Evolutionary conservation across 2,888 invertebrate species (phyloP).

Genomic region (Eumerus sabulonum): DNA sequence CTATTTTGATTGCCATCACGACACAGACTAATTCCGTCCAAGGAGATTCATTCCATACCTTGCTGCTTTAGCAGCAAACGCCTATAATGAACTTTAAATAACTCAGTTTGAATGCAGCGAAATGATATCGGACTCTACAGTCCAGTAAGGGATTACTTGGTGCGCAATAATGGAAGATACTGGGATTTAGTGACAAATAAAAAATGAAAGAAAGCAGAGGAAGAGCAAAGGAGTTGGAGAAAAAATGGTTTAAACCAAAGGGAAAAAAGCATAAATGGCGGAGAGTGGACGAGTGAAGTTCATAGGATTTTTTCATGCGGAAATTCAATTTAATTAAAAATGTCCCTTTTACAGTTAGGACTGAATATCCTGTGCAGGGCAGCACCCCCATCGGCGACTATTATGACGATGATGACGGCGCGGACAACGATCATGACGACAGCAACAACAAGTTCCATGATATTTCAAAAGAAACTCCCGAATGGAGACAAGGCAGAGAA

Average conservation of each 20-base stretch:
- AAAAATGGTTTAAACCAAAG: not conserved
- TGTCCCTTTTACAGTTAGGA: conserved; percentile 70
- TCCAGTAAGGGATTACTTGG: conserved; percentile 58
- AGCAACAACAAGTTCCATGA: conserved; percentile 51
- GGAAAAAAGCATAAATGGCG: not conserved
- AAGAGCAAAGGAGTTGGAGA: not conserved
- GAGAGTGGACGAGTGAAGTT: conserved; percentile 37
- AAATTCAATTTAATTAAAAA: conserved; percentile 77
- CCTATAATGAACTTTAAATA: conserved; percentile 59
- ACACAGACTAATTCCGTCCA: conserved; percentile 15
- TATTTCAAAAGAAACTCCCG: conserved; percentile 52
- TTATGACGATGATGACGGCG: no score
- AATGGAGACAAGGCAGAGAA: conserved; percentile 38
- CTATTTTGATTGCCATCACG: conserved; percentile 35
- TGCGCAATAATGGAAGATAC: conserved; percentile 55
- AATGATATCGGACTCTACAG: conserved; percentile 51
- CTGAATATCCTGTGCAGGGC: conserved; percentile 25
- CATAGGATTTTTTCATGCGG: conserved; percentile 71
- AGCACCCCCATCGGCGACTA: conserved; percentile 31
- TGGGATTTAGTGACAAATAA: conserved; percentile 44
- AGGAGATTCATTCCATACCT: not conserved
- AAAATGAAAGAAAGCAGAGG: conserved; percentile 3
- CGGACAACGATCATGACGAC: no score
- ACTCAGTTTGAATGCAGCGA: conserved; percentile 46
- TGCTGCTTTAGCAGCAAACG: conserved; percentile 21